phyloP scores from a whole-genome alignment of 1,140 invertebrate genomes.

The Colletes latitarsis region DNA sequence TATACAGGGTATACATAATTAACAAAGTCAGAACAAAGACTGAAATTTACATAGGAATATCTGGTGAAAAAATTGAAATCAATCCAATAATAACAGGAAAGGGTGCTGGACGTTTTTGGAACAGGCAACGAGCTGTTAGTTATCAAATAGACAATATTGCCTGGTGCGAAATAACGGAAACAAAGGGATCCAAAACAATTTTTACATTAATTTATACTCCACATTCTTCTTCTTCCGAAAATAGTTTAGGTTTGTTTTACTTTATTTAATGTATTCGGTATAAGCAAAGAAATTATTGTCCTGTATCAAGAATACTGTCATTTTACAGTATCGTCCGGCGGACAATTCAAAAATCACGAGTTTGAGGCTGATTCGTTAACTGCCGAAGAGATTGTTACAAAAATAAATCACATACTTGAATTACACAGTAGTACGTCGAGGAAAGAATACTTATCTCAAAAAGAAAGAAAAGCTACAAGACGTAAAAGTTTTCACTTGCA shows the following conservation, averaged over 20 bases:
- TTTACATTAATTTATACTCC: constrained; percentile 85
- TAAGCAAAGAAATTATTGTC: neutral
- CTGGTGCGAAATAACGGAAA: constrained; percentile 90
- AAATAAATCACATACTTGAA: constrained; percentile 93
- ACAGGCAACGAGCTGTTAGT: constrained; percentile 86
- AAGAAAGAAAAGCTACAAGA: constrained; percentile 84
- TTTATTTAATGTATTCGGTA: constrained; percentile 3
- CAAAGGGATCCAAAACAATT: constrained; percentile 83
- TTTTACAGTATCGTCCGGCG: constrained; percentile 73
- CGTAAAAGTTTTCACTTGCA: constrained; percentile 82
- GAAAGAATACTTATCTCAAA: constrained; percentile 87
- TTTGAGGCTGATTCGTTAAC: constrained; percentile 90
- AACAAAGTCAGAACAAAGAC: constrained; percentile 90
- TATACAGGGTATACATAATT: constrained; percentile 86
- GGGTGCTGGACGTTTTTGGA: constrained; percentile 87
- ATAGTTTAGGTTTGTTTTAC: constrained; percentile 69
- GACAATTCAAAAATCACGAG: constrained; percentile 90
- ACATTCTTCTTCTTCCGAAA: constrained; percentile 71
- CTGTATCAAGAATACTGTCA: constrained; percentile 16
- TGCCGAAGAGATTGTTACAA: constrained; percentile 91
- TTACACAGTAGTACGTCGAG: constrained; percentile 88
- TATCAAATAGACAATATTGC: constrained; percentile 93
- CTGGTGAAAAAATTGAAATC: constrained; percentile 95
- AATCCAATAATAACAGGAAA: constrained; percentile 88
- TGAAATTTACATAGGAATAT: constrained; percentile 92